phyloP scores from a whole-genome alignment of 2,113 vertebrate species.

The Phainopepla nitens region DNA sequence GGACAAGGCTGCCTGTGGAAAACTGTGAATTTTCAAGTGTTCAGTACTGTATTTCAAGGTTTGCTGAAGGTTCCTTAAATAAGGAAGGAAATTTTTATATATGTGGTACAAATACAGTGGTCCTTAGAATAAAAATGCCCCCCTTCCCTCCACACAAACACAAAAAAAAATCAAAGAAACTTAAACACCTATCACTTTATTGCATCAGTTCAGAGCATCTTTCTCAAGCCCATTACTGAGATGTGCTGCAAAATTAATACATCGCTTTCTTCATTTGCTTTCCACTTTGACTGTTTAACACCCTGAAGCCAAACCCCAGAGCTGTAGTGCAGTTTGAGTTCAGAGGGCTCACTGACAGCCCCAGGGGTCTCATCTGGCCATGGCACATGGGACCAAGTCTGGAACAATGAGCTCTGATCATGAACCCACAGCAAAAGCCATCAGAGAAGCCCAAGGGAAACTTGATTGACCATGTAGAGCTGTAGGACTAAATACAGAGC shows the following conservation, averaged over 20 bases:
- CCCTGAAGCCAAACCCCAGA: neutral
- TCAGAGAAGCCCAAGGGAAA: neutral
- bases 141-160: neutral
- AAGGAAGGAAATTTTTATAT: neutral
- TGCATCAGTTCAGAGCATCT: neutral
- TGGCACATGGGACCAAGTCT: neutral
- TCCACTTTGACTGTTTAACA: neutral
- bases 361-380: neutral
- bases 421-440: neutral
- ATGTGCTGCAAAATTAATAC: neutral
- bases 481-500: neutral
- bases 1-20: neutral
- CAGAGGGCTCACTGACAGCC: neutral
- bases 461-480: neutral
- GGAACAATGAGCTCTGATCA: neutral
- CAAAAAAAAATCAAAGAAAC: neutral
- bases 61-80: neutral
- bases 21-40: neutral
- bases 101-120: neutral
- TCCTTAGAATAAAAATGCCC: neutral
- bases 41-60: neutral
- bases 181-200: neutral
- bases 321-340: neutral
- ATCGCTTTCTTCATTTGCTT: neutral
- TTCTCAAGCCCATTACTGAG: neutral